Evolutionary conservation across 2,888 invertebrate genomes (phyloP), one percentile per base, ranked within the genome.

Genomic region (Helleia helle): DNA sequence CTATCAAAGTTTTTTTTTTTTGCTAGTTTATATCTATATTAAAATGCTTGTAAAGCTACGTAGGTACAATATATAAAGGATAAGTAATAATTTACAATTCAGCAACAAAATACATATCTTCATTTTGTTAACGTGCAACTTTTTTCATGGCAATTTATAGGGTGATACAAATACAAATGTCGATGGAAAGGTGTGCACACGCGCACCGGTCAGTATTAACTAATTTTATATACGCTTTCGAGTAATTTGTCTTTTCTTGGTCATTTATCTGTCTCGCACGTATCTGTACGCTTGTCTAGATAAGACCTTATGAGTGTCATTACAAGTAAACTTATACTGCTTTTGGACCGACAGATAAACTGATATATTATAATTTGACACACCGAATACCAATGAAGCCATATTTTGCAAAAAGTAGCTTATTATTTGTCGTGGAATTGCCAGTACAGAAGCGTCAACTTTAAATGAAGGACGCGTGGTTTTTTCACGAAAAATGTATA

Each of bases 171-270:
- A n/a, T 11, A 39, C 39, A 39, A 39, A 39, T 31, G 30, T 39
- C 26, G 11, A 26, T 28, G 37, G 22, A 51, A 52, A 52, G 52
- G 52, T 52, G 52, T 38, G 30, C 22, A 26, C 26, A 17, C 40
- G 29, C 42, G 41, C 48, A 50, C 48, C 50, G 51, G 49, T 34
- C 39, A 18, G 41, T 43, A 27, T 27, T 41, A 15, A 42, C 41
- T 48, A 51, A 51, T 52, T 54, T 51, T 45, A 47, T 38, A 41
- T 34, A 38, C 44, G 39, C 43, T 36, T 40, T 24, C 36, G 42
- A 41, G 40, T 47, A 46, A 52, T 53, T 51, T 48, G 51, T 53
- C 51, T 48, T 41, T 43, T 44, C 47, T 38, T 1, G 28, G 43
- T 42, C 42, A 49, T 44, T 47, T 44, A 47, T 44, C 38, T 41